Evolutionary conservation across 2,797 vertebrate species (phyloP), one percentile per base, ranked within the genome.

Genomic region (Lutjanus argentimaculatus): DNA sequence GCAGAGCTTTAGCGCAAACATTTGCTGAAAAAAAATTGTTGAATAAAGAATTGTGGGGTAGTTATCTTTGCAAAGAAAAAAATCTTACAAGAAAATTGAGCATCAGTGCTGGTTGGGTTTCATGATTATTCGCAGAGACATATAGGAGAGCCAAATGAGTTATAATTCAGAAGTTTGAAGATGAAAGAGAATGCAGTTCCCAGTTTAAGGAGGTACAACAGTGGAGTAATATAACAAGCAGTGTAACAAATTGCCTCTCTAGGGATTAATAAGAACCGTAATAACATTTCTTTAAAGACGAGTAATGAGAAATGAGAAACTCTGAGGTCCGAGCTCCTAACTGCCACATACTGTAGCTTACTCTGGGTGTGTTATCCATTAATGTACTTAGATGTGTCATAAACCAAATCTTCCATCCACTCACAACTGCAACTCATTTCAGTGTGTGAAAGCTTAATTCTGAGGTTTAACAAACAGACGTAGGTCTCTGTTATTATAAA

Each of bases 391-490:
- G 43, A 85, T 46, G 6, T 85, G 59, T 80, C 72, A 68, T 62
- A 73, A 71, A 72, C 66, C 52, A 49, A 59, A 57, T 77, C 61
- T 56, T 82, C 75, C n/a, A 61, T 87, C 63, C 67, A 70, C 36
- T 81, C 56, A 59, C n/a, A 69, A 82, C 77, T 84, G 63, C 73
- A 79, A 64, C 71, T 84, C 70, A 86, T 82, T 87, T 71, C 66
- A 79, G 36, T 55, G 79, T 79, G 78, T 89, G 70, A 92, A 86
- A 65, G 71, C 79, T 84, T 65, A 73, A 82, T 85, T 79, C 62
- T 25, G 58, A 79, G 78, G 62, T 77, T 86, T 65, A 69, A 72
- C 83, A 87, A 90, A 89, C 82, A 90, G 58, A 88, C 82, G 40
- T 67, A 73, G 55, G 46, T 68, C 79, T 72, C 19, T 80, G 78